Conservation (phyloP, 2,888 invertebrate genomes). For the Saturnia japonica region DNA sequence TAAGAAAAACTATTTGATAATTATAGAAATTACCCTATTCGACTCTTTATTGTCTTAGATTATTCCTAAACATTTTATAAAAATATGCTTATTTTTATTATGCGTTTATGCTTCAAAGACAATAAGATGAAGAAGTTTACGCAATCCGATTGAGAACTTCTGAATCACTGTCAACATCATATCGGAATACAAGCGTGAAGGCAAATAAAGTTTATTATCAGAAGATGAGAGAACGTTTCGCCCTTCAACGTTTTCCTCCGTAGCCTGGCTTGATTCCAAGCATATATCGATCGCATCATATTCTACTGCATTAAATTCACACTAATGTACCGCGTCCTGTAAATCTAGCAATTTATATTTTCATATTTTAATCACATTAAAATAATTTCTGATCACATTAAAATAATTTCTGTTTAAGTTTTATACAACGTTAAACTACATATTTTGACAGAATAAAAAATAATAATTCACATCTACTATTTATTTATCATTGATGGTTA, state of each 20-base stretch:
- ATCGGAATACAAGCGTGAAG: constrained; percentile 7
- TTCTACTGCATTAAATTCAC: constrained; percentile 45
- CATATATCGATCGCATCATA: constrained; percentile 51
- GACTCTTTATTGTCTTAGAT: neutral
- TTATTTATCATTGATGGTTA: too few species aligned
- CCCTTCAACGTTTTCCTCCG: constrained; percentile 37
- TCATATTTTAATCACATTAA: too few species aligned
- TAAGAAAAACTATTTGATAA: too few species aligned
- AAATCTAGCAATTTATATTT: neutral
- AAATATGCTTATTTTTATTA: neutral
- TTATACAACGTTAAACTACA: too few species aligned
- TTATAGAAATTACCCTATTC: too few species aligned
- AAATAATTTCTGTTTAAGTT: too few species aligned
- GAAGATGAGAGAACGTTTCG: constrained; percentile 25
- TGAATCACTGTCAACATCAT: neutral
- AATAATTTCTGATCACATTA: too few species aligned
- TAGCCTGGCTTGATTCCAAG: constrained; percentile 53
- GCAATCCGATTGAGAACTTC: constrained; percentile 1
- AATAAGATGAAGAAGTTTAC: neutral
- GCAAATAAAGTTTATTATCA: constrained; percentile 9
- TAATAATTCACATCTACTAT: too few species aligned
- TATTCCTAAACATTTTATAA: neutral
- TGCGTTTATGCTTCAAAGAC: neutral
- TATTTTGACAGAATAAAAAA: too few species aligned
- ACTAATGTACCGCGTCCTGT: neutral